Base-by-base conservation (phyloP, 1,140 invertebrate species). In the Cydia pomonella region DNA sequence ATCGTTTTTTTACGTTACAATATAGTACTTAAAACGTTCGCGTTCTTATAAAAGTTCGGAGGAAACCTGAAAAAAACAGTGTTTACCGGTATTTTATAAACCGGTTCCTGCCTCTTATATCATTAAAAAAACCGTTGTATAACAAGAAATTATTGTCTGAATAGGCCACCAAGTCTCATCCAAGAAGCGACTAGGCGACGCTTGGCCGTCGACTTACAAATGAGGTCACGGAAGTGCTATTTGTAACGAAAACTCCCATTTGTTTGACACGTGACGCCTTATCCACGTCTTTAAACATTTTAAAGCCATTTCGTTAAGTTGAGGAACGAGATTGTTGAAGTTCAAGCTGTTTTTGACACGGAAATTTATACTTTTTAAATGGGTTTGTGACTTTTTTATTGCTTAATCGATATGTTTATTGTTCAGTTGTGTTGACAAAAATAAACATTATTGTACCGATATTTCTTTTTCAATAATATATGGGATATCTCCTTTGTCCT, bases 211-310 rank as follows among this genome's bases (percentile, higher is more conserved):
- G 64, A 69, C 27, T 69, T 69, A n/a, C 16, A 38, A 69, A 69
- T 69, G 64, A 69, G 64, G 64, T 69, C 64, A 69, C 64, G 64
- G 64, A 69, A 38, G 64, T n/a, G 64, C 64, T 41, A 69, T 69
- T 69, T 69, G 64, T 38, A 69, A 69, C 64, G 64, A 41, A 69
- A 69, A 69, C 27, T 69, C 64, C 64, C 64, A 69, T 69, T 69
- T 69, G 64, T 69, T 69, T 69, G 64, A 69, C 64, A 69, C 64
- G 64, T 69, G 64, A 69, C 64, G 64, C 64, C 27, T 69, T 69
- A 25, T 69, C 64, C 33, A 41, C 64, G 64, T 69, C 64, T 69
- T 23, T 18, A 69, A 69, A 38, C 63, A 66, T 38, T 69, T 69
- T 69, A 69, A 69, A 69, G 64, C 41, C 64, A 69, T 69, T 69